Percentiles rank a stretch among this genome's conserved stretches.
Evolutionary conservation across 2,888 invertebrate species (phyloP).

Genomic region (Lasioglossum calceatum): DNA sequence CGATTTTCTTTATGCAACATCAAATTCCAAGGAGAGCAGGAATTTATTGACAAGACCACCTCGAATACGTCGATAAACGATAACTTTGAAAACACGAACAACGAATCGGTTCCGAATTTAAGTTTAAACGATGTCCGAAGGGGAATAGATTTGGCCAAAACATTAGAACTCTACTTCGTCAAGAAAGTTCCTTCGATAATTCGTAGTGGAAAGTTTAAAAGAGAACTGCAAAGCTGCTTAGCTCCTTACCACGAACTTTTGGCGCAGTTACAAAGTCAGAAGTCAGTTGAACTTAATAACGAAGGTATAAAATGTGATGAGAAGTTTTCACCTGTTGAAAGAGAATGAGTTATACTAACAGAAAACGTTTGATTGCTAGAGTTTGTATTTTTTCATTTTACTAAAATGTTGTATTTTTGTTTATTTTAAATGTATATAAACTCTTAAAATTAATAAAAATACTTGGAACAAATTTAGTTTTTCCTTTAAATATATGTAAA

Average conservation of each 20-base stretch:
- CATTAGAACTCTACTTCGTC: slow-evolving; percentile 33
- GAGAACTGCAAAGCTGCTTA: slow-evolving; percentile 1
- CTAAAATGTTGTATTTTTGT: not conserved
- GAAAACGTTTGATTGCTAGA: not conserved
- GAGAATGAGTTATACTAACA: not conserved
- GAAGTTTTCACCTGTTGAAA: not conserved
- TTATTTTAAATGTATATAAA: slow-evolving; percentile 2
- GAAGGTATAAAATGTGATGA: not conserved
- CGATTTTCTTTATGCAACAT: slow-evolving; percentile 57
- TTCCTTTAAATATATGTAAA: not conserved
- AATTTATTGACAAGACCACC: slow-evolving; percentile 58
- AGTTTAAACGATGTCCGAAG: slow-evolving; percentile 18
- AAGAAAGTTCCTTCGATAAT: slow-evolving; percentile 23
- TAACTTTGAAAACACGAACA: slow-evolving; percentile 31
- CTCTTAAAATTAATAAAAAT: slow-evolving; percentile 1
- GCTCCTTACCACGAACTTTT: not conserved
- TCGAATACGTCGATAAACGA: slow-evolving; percentile 47
- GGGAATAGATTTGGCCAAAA: slow-evolving; percentile 35
- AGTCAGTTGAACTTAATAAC: not conserved
- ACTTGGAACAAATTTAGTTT: not conserved
- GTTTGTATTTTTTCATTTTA: not conserved
- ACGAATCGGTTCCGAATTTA: slow-evolving; percentile 21
- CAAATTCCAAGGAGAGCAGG: slow-evolving; percentile 60
- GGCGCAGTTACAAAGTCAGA: not conserved
- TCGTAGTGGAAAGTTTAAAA: slow-evolving; percentile 33